These are phyloP conservation scores for Mylabris phalerata DNA, from an alignment of 1,140 invertebrate species.

Conservation along the genomic window DNA sequence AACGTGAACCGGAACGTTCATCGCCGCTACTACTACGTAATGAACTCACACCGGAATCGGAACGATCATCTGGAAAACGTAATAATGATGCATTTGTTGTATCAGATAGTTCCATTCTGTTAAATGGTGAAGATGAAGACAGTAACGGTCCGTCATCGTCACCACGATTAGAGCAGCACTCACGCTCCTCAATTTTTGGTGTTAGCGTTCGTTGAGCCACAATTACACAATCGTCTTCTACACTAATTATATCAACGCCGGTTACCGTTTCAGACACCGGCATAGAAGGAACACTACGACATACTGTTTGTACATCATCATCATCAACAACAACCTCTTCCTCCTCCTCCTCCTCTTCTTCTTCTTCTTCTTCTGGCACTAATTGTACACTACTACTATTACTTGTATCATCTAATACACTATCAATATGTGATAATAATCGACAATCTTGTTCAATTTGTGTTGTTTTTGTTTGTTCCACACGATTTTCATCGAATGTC, in stretches of 20 bases:
- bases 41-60: slow-evolving; percentile 60
- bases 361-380: slow-evolving; percentile 8
- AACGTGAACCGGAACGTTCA: slow-evolving; percentile 60
- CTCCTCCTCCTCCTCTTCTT: not conserved
- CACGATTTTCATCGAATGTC: slow-evolving; percentile 20
- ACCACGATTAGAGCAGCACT: slow-evolving; percentile 28
- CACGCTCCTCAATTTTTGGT: slow-evolving; percentile 22
- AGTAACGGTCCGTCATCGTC: slow-evolving; percentile 38
- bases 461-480: no score
- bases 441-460: not conserved
- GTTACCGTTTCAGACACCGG: slow-evolving; percentile 41
- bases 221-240: slow-evolving; percentile 52
- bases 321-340: slow-evolving; percentile 13
- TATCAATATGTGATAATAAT: slow-evolving; percentile 15
- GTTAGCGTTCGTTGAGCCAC: slow-evolving; percentile 34
- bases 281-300: slow-evolving; percentile 37
- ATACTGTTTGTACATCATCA: slow-evolving; percentile 4
- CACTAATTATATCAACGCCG: slow-evolving; percentile 44
- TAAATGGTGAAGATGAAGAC: slow-evolving; percentile 36
- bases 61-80: slow-evolving; percentile 48
- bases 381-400: slow-evolving; percentile 28
- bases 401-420: slow-evolving; percentile 28
- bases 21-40: slow-evolving; percentile 61
- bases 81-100: slow-evolving; percentile 23
- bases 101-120: slow-evolving; percentile 36